Evolutionary conservation across 1,140 invertebrate genomes (phyloP).

Genomic region (Acromyrmex charruanus): DNA sequence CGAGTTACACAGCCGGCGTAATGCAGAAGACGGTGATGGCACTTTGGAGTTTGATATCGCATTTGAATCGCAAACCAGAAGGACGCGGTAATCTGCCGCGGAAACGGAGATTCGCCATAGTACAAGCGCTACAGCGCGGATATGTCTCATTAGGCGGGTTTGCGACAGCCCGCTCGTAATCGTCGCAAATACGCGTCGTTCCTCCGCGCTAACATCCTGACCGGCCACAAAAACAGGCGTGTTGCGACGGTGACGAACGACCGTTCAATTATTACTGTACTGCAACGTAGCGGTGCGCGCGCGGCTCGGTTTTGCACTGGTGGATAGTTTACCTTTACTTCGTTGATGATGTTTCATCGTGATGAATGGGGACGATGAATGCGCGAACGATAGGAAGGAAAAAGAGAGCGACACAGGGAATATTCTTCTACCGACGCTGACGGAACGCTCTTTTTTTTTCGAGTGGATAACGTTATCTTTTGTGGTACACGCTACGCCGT

Average conservation of each 20-base stretch:
- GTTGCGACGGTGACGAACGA: slow-evolving; percentile 13
- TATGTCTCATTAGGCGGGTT: slow-evolving; percentile 34
- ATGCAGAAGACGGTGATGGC: not conserved
- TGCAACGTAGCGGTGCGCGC: not conserved
- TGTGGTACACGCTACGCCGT: slow-evolving; percentile 51
- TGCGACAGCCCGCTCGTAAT: not conserved
- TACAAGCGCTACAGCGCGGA: not conserved
- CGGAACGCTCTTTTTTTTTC: slow-evolving; percentile 1
- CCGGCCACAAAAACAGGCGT: slow-evolving; percentile 27
- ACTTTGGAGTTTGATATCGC: not conserved
- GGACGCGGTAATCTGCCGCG: not conserved
- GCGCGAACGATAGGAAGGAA: not conserved
- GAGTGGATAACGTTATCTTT: slow-evolving; percentile 65
- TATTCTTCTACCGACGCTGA: not conserved
- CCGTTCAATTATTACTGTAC: slow-evolving; percentile 59
- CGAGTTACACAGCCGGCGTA: not conserved
- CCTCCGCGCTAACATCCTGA: not conserved
- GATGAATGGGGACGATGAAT: slow-evolving; percentile 47
- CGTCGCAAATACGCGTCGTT: slow-evolving; percentile 28
- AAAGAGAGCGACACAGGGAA: not conserved
- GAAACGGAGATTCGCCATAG: not conserved
- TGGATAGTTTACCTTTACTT: slow-evolving; percentile 42
- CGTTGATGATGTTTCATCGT: slow-evolving; percentile 59
- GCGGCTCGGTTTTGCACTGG: slow-evolving; percentile 9
- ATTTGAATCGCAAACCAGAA: slow-evolving; percentile 17